Conservation (phyloP, 2,888 invertebrate genomes). For the Andrena chrysosceles region DNA sequence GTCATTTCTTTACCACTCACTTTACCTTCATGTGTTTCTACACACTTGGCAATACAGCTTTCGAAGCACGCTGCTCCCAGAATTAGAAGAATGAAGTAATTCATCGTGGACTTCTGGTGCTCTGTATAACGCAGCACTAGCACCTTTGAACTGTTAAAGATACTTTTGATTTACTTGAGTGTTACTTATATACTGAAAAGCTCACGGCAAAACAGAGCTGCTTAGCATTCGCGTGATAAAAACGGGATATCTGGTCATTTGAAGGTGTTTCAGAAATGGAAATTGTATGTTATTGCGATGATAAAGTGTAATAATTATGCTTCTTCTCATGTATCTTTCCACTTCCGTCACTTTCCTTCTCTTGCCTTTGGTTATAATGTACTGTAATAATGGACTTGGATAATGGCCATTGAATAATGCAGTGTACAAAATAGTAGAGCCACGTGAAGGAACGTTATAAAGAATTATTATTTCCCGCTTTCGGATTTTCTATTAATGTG, state of each 20-base stretch:
- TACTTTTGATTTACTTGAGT: neutral
- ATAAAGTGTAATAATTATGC: neutral
- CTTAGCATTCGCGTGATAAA: neutral
- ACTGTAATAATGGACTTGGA: no score
- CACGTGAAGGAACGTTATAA: no score
- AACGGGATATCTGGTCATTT: neutral
- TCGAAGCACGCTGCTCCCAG: neutral
- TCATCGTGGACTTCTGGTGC: neutral
- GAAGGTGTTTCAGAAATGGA: neutral
- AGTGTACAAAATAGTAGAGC: no score
- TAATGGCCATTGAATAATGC: no score
- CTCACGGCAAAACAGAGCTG: neutral
- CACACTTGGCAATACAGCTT: neutral
- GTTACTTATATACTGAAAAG: neutral
- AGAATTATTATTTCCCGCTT: no score
- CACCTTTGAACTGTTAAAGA: neutral
- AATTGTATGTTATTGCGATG: neutral
- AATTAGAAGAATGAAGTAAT: neutral
- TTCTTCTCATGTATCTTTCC: neutral
- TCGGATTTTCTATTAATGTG: no score
- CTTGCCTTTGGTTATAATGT: no score
- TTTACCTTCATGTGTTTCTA: neutral
- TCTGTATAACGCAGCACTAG: neutral
- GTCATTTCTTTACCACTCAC: neutral
- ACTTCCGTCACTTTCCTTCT: neutral